Evolutionary conservation across 2,113 vertebrate species (phyloP).

Genomic region (Hymenochirus boettgeri): DNA sequence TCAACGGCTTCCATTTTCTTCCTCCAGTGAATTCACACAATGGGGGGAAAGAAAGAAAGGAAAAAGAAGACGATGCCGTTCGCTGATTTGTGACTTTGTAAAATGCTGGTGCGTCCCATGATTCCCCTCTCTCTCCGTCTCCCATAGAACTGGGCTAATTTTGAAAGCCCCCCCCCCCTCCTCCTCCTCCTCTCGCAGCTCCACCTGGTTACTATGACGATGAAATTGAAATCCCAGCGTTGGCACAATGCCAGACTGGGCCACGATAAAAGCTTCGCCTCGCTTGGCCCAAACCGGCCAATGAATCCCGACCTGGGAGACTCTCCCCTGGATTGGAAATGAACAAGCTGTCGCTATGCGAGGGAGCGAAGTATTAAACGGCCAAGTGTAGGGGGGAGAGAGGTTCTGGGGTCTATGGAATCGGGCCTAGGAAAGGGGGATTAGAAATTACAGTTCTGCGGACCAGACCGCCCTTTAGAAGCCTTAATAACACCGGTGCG

Average conservation of each 20-base stretch:
- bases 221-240: conserved; percentile 15
- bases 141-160: not conserved
- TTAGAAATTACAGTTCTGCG: no score
- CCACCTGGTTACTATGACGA: conserved; percentile 38
- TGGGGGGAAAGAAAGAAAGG: no score
- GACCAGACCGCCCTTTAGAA: no score
- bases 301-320: not conserved
- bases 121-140: not conserved
- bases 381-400: not conserved
- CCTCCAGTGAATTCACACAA: conserved; percentile 19
- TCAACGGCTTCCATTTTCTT: not conserved
- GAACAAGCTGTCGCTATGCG: conserved; percentile 35
- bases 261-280: conserved; percentile 37
- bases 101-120: conserved; percentile 4
- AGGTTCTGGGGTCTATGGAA: no score
- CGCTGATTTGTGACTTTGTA: conserved; percentile 20
- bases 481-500: no score
- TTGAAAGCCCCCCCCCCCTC: not conserved
- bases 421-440: no score
- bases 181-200: not conserved
- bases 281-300: conserved; percentile 22
- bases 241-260: conserved; percentile 46
- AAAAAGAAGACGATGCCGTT: not conserved
- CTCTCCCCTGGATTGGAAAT: conserved; percentile 27
- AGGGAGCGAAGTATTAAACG: conserved; percentile 20